Conservation (phyloP, 2,888 invertebrate species). For the Merodon equestris region DNA sequence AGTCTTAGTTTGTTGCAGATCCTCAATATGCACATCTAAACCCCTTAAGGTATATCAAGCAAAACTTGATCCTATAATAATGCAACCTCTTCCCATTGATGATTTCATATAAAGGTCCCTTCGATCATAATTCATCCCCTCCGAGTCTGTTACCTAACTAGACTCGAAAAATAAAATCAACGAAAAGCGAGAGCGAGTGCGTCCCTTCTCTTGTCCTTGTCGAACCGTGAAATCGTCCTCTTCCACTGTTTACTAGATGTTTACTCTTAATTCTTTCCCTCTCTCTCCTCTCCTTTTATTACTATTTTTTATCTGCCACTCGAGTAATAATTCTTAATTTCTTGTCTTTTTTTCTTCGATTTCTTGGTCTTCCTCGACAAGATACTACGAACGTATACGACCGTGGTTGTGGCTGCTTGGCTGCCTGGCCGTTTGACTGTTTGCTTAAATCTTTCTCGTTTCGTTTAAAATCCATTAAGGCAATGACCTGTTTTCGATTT, state of each 20-base stretch:
- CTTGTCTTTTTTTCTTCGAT: slow-evolving; percentile 27
- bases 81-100: too few species aligned
- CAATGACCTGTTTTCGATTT: slow-evolving; percentile 72
- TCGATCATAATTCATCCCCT: too few species aligned
- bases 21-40: too few species aligned
- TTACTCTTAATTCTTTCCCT: slow-evolving; percentile 58
- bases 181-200: too few species aligned
- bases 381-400: slow-evolving; percentile 66
- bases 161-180: too few species aligned
- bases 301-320: slow-evolving; percentile 53
- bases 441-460: slow-evolving; percentile 76
- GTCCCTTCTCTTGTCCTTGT: slow-evolving; percentile 16
- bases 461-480: slow-evolving; percentile 70
- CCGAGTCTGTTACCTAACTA: too few species aligned
- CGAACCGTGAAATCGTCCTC: slow-evolving; percentile 61
- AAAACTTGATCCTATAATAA: too few species aligned
- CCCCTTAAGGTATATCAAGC: too few species aligned
- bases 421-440: slow-evolving; percentile 46
- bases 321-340: slow-evolving; percentile 65
- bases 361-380: too few species aligned
- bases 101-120: too few species aligned
- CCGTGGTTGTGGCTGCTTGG: slow-evolving; percentile 64
- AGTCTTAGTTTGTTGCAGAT: too few species aligned
- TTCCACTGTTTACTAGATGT: slow-evolving; percentile 47
- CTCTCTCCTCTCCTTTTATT: slow-evolving; percentile 24